Percentiles rank a stretch among this genome's conserved stretches.
phyloP scores from a whole-genome alignment of 1,140 invertebrate species.

The Leguminivora glycinivorella region DNA sequence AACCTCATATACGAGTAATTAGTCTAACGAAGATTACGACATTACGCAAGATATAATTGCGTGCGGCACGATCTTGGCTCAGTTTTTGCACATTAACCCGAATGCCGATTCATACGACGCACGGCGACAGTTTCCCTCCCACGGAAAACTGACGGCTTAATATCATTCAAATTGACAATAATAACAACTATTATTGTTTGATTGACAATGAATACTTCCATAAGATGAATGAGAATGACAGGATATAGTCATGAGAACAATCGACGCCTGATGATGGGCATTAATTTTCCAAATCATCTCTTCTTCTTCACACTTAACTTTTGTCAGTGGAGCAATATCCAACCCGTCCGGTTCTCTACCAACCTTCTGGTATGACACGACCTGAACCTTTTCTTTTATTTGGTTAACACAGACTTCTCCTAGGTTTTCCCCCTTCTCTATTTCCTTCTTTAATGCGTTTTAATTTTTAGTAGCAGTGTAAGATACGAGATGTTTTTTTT shows the following conservation, averaged over 20 bases:
- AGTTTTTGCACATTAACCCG: slow-evolving; percentile 20
- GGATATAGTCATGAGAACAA: not conserved
- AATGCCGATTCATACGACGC: slow-evolving; percentile 6
- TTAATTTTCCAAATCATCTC: no score
- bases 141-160: slow-evolving; percentile 3
- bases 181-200: not conserved
- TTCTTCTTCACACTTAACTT: no score
- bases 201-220: not conserved
- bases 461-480: no score
- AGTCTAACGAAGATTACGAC: not conserved
- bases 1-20: not conserved
- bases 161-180: not conserved
- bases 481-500: no score
- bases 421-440: no score
- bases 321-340: no score
- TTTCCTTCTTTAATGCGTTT: no score
- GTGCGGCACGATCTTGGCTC: slow-evolving; percentile 21
- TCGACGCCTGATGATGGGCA: no score
- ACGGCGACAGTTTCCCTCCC: not conserved
- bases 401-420: no score
- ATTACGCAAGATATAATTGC: slow-evolving; percentile 11
- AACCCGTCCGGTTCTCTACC: no score
- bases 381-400: no score
- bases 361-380: no score
- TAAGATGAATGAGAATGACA: not conserved